Base-by-base conservation (phyloP, 2,113 vertebrate genomes). In the Elephas maximus region DNA sequence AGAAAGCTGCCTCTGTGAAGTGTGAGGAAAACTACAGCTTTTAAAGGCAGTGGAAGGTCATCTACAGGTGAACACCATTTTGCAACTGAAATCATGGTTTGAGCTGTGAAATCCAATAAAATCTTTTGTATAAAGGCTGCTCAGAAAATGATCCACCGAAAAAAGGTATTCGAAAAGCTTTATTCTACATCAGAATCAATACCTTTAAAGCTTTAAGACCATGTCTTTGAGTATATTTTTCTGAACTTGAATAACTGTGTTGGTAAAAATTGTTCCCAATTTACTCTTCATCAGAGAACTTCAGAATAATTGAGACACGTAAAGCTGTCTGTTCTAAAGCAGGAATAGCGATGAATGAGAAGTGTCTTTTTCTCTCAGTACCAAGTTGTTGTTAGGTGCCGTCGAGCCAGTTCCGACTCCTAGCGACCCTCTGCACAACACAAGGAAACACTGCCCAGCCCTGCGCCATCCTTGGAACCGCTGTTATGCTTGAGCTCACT, bases 301-400 rank as follows among this genome's bases (percentile, higher is more conserved):
- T 97, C 93, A 93, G 97, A 96, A 97, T 98, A 98, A 98, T 98
- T 95, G 95, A 97, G 97, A 97, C 65, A 88, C 86, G 73, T 90
- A 83, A 15, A 41, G 53, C 91, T 89, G 79, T 73, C 93, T 78
- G 48, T 94, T 97, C 96, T 67, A 82, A 97, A 84, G 91, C 94
- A 91, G 60, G 45, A 67, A 37, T 81, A 81, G 87, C 48, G 77
- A 76, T 65, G 83, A 96, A 79, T 97, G 91, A 86, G n/a, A 63
- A 93, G 0, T 0, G 69, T 74, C 37, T 95, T 51, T 77, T 86
- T 45, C 73, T 79, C 51, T 87, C 1, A 2, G 82, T 78, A 37
- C 37, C 37, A 37, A 37, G 37, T 37, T 37, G 37, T 37, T 37
- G 37, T 37, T 37, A 37, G 37, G 37, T 37, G 37, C 37, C 37